phyloP scores from a whole-genome alignment of 2,113 vertebrate genomes.

The Eulacestoma nigropectus region DNA sequence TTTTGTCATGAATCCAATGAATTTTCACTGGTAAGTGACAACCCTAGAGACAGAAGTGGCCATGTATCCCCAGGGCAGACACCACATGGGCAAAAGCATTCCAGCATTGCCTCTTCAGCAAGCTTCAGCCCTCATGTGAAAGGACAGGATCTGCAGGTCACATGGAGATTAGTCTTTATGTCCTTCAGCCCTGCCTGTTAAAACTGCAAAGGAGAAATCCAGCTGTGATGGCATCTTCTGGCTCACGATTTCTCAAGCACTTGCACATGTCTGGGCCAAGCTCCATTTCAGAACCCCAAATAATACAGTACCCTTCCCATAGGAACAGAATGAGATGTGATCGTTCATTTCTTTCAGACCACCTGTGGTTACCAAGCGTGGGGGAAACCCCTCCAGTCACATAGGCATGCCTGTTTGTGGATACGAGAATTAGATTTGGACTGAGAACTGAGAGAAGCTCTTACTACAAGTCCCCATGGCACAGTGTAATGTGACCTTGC shows the following conservation, averaged over 20 bases:
- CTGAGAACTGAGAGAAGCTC: neutral
- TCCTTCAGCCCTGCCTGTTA: conserved; percentile 39
- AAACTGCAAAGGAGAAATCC: conserved; percentile 6
- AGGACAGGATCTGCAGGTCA: conserved; percentile 37
- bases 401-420: accelerated
- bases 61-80: neutral
- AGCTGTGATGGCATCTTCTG: neutral
- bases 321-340: neutral
- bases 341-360: neutral
- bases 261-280: neutral
- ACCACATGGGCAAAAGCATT: conserved; percentile 35
- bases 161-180: conserved; percentile 1
- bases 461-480: neutral
- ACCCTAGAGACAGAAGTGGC: neutral
- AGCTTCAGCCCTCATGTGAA: conserved; percentile 36
- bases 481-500: neutral
- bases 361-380: neutral
- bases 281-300: neutral
- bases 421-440: neutral
- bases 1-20: conserved; percentile 36
- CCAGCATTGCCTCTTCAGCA: conserved; percentile 42
- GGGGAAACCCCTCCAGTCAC: neutral
- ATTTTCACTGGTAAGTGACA: conserved; percentile 27
- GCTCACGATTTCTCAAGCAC: neutral
- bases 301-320: neutral